Evolutionary conservation across 92 coral and sea anemone species (phyloP), one percentile per base, ranked within the genome.

Genomic region (Galaxea fascicularis): DNA sequence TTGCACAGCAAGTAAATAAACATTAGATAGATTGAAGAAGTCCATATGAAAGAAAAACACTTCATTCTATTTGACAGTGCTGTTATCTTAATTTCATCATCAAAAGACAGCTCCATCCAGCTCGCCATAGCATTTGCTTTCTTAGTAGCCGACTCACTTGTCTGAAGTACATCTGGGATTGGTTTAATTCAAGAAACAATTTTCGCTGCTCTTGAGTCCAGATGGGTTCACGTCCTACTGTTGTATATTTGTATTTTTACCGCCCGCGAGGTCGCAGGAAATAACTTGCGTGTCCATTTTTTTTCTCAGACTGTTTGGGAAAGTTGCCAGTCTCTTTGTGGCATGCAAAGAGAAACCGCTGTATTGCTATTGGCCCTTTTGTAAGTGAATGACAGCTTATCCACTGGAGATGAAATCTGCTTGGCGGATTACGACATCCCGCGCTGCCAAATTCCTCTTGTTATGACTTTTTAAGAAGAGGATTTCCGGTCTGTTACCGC

Each of bases 401-500:
- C 65, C 29, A 39, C 74, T 21, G 81, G 82, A 62, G 82, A 44
- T 83, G 87, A 83, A 83, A 83, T 82, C 87, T 62, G 81, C 80
- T 73, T 73, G 64, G 74, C 62, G 81, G 80, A 83, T 83, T 83
- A 83, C 70, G 87, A 83, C 60, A 83, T 74, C 73, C 65, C 70
- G 74, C 73, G 25, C 66, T 49, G 81, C 80, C 74, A 73, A 83
- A 74, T 65, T 57, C 87, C 69, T 44, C 66, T 49, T 83, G 82
- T 83, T 83, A 83, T 83, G 87, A 74, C 87, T 83, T 75, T 83
- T 73, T 51, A 83, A 83, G 74, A 75, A 74, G 78, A 57, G 71
- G 87, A 83, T 83, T 83, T 83, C 87, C 87, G 87, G 87, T 83
- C 64, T 83, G 87, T 74, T 73, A 83, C 87, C 80, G 51, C 80